phyloP scores from a whole-genome alignment of 2,888 invertebrate genomes.

The Cartodere bifasciata region DNA sequence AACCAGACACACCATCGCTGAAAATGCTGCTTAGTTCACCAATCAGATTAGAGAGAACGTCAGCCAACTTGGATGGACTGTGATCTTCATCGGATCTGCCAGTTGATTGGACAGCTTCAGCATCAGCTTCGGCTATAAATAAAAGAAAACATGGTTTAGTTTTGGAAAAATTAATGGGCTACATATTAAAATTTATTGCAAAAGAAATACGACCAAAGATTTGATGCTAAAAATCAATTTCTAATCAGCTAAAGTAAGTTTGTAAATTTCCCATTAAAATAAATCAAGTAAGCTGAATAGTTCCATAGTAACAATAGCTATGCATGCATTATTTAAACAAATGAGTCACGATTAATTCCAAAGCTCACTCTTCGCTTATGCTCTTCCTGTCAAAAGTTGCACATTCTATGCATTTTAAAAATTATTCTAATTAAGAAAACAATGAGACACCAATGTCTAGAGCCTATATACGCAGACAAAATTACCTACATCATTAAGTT shows the following conservation, averaged over 20 bases:
- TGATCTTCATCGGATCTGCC: constrained; percentile 19
- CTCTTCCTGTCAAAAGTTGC: too few relatives aligned
- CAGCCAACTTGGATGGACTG: constrained; percentile 25
- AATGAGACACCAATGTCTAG: too few relatives aligned
- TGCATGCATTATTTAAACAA: too few relatives aligned
- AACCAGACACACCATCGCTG: constrained; percentile 25
- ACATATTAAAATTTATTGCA: constrained; percentile 1
- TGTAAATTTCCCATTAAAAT: constrained; percentile 7
- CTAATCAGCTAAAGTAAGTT: constrained; percentile 9
- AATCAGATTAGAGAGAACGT: constrained; percentile 26
- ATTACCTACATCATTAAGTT: too few relatives aligned
- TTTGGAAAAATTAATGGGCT: neutral
- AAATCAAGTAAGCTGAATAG: too few relatives aligned
- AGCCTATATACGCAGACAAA: too few relatives aligned
- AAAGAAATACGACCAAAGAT: too few relatives aligned
- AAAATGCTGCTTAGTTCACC: constrained; percentile 27
- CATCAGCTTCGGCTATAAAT: constrained; percentile 29
- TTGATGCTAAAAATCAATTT: constrained; percentile 1
- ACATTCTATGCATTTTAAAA: too few relatives aligned
- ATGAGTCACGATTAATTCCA: too few relatives aligned
- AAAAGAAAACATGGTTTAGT: neutral
- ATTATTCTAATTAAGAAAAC: too few relatives aligned
- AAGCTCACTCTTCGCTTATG: too few relatives aligned
- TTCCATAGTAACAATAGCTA: too few relatives aligned
- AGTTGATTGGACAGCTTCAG: constrained; percentile 16